These are phyloP conservation scores for Pycnomerus fuliginosus DNA, from an alignment of 2,888 invertebrate species.

Conservation along the genomic window DNA sequence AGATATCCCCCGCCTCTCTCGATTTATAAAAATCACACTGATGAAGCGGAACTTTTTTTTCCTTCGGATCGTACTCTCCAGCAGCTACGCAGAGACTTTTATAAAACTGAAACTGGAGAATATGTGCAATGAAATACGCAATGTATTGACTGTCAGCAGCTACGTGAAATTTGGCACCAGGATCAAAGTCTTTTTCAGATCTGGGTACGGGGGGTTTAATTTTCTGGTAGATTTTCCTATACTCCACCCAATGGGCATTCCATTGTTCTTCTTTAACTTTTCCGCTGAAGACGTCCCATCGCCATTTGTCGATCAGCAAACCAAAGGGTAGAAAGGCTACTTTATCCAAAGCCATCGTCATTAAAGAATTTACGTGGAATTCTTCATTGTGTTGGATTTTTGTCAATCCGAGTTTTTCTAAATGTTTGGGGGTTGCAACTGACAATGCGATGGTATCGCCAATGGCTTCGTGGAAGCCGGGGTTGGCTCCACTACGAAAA, in stretches of 20 bases:
- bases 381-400: constrained; percentile 42
- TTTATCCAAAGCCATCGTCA: constrained; percentile 53
- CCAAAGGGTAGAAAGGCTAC: constrained; percentile 60
- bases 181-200: constrained; percentile 53
- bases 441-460: constrained; percentile 64
- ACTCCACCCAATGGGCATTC: constrained; percentile 53
- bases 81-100: constrained; percentile 67
- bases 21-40: constrained; percentile 43
- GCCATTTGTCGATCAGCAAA: constrained; percentile 58
- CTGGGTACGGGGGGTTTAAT: constrained; percentile 52
- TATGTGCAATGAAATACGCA: constrained; percentile 61
- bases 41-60: constrained; percentile 42
- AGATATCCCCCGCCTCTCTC: constrained; percentile 49
- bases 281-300: constrained; percentile 59
- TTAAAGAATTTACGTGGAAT: constrained; percentile 53
- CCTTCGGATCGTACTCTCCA: constrained; percentile 60
- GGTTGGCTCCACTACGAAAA: constrained; percentile 57
- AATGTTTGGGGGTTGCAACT: constrained; percentile 56
- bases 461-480: constrained; percentile 65
- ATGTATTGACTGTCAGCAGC: constrained; percentile 53
- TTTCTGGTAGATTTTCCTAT: constrained; percentile 51
- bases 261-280: constrained; percentile 49
- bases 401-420: constrained; percentile 38
- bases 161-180: constrained; percentile 54
- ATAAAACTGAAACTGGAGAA: constrained; percentile 79